Base-by-base conservation (phyloP, 2,888 invertebrate species). In the Myopa testacea region DNA sequence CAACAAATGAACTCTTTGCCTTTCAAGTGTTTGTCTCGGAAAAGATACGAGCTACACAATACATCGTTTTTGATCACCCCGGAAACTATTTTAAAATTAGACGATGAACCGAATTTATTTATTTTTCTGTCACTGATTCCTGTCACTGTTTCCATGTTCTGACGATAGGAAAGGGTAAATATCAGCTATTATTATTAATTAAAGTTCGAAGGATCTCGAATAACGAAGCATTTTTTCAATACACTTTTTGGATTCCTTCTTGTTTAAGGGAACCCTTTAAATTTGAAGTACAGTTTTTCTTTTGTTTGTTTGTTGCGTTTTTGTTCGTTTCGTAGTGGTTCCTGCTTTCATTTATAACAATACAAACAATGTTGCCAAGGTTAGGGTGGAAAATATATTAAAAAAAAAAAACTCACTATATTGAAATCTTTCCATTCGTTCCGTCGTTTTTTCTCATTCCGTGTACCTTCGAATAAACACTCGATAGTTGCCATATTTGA, bases 301-400 rank as follows among this genome's bases (percentile, higher is more conserved):
- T n/a, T 1, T 12, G 58, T 58, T 6, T 58, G 3, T 58, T 16
- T 8, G 50, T 8, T 50, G 50, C 1, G 14, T 50, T 10, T 50
- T 50, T 3, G 8, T 14, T 50, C 14, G 50, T 50, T 50, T 26
- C 26, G 26, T 26, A 26, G 26, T n/a, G n/a, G 50, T 50, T 50
- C 7, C 50, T 50, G 50, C 12, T 50, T 12, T 50, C 50, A 12
- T 50, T 10, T 14, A 50, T 67, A 38, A 67, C 67, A 67, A 67
- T 67, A 19, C 16, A 67, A n/a, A 67, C 40, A 16, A 40, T 38
- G 67, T 67, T 67, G 67, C 38, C 67, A 37, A 40, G 67, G 67
- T 67, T 67, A 67, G 38, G 67, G 67, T 40, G 40, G 38, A n/a
- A 38, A 6, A n/a, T 6, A n/a, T 12, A 10, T 8, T 8, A 50